phyloP scores from a whole-genome alignment of 2,113 vertebrate species.

The Lontra canadensis region DNA sequence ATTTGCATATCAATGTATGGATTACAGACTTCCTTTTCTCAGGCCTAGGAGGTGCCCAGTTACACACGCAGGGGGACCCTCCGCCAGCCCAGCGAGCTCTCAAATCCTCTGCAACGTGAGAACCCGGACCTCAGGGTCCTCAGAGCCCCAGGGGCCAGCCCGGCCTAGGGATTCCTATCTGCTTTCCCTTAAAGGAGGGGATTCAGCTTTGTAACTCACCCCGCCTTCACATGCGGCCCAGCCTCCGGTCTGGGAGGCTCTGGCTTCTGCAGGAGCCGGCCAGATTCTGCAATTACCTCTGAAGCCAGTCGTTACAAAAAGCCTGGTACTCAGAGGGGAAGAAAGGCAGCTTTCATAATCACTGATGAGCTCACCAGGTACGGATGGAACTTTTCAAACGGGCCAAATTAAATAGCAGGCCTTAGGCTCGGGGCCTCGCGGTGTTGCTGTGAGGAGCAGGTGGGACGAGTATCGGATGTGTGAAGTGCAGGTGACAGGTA shows the following conservation, averaged over 20 bases:
- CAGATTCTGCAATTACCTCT: neutral
- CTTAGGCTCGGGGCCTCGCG: neutral
- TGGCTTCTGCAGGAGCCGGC: neutral
- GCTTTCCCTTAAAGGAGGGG: neutral
- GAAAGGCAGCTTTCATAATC: neutral
- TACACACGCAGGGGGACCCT: neutral
- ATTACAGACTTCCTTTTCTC: neutral
- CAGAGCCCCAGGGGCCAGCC: neutral
- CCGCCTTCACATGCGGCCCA: neutral
- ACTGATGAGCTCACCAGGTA: neutral
- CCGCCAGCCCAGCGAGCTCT: neutral
- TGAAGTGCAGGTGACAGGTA: neutral
- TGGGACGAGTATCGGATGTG: neutral
- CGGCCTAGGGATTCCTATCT: fast-evolving
- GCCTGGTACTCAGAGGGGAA: neutral
- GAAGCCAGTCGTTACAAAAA: neutral
- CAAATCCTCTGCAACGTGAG: neutral
- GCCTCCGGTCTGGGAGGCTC: fast-evolving
- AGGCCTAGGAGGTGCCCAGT: neutral
- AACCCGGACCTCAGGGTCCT: neutral
- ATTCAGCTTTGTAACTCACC: neutral
- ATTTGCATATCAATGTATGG: slow-evolving; percentile 15
- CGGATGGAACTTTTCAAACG: neutral
- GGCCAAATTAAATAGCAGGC: neutral
- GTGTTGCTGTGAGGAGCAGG: neutral